Percentiles rank a stretch among this genome's conserved stretches.
phyloP scores from a whole-genome alignment of 2,113 vertebrate genomes.

The Geococcyx californianus region DNA sequence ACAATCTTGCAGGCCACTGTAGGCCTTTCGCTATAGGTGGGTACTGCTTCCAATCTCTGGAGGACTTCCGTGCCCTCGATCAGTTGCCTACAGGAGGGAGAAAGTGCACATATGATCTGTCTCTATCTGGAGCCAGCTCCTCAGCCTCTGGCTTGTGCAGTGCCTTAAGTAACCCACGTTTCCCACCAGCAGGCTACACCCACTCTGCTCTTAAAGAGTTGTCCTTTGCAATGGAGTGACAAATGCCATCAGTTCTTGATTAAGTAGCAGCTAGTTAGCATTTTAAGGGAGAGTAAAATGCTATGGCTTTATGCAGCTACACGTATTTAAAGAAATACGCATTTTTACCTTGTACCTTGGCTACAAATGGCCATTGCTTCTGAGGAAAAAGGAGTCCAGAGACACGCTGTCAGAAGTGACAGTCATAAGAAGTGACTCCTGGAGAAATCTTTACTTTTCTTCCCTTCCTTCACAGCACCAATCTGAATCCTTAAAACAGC shows the following conservation, averaged over 20 bases:
- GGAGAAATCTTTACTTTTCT: background rate
- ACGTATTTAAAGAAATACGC: background rate
- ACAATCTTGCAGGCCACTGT: slow-evolving; percentile 74
- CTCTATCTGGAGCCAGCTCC: background rate
- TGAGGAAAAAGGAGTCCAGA: background rate
- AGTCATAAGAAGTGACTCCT: background rate
- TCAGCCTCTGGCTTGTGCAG: background rate
- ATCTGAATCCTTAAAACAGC: background rate
- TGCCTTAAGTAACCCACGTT: background rate
- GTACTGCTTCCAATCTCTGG: slow-evolving; percentile 75
- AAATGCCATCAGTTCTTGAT: background rate
- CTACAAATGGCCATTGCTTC: background rate
- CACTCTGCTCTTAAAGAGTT: background rate
- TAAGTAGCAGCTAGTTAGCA: background rate
- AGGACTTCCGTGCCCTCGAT: slow-evolving; percentile 86
- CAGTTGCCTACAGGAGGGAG: slow-evolving; percentile 74
- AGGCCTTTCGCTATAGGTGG: slow-evolving; percentile 84
- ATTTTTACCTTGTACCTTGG: background rate
- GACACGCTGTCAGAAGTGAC: background rate
- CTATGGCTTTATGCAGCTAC: background rate
- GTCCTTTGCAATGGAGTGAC: background rate
- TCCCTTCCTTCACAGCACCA: background rate
- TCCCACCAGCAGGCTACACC: background rate
- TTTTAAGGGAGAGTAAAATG: background rate
- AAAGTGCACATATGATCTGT: background rate